phyloP scores from a whole-genome alignment of 2,113 vertebrate species.

The Cyprinus carpio region DNA sequence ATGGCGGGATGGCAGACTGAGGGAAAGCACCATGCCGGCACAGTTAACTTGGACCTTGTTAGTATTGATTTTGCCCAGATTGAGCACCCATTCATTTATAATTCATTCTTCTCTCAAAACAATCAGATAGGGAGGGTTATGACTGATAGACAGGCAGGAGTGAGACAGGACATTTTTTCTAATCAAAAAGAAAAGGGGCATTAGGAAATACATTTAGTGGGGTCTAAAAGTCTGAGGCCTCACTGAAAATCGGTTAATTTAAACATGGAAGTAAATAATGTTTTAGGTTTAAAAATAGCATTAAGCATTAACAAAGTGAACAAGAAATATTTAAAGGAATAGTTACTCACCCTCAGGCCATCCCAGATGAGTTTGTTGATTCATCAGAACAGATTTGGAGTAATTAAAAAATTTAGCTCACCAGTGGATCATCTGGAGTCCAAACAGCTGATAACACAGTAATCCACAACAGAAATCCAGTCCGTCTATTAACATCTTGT shows the following conservation, averaged over 20 bases:
- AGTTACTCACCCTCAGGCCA: too few species aligned
- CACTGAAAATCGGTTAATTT: neutral
- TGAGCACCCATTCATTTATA: constrained; percentile 71
- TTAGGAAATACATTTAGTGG: neutral
- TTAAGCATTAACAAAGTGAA: too few species aligned
- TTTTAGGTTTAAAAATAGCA: too few species aligned
- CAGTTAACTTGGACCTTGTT: constrained; percentile 71
- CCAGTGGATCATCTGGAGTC: too few species aligned
- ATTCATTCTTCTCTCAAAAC: constrained; percentile 65
- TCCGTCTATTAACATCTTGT: too few species aligned
- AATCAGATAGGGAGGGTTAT: constrained; percentile 46
- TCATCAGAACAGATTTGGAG: too few species aligned
- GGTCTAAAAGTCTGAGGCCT: neutral
- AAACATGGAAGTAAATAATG: neutral
- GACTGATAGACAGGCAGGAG: constrained; percentile 40
- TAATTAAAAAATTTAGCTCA: too few species aligned
- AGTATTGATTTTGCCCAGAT: constrained; percentile 72
- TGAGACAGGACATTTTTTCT: constrained; percentile 17
- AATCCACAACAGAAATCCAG: too few species aligned
- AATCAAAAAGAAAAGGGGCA: neutral
- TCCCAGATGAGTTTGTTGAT: too few species aligned
- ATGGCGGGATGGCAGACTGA: constrained; percentile 27
- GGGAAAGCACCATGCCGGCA: constrained; percentile 47
- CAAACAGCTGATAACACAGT: too few species aligned
- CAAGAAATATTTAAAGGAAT: too few species aligned